These are phyloP conservation scores for Garra rufa DNA, from an alignment of 2,113 vertebrate species.

Conservation along the genomic window DNA sequence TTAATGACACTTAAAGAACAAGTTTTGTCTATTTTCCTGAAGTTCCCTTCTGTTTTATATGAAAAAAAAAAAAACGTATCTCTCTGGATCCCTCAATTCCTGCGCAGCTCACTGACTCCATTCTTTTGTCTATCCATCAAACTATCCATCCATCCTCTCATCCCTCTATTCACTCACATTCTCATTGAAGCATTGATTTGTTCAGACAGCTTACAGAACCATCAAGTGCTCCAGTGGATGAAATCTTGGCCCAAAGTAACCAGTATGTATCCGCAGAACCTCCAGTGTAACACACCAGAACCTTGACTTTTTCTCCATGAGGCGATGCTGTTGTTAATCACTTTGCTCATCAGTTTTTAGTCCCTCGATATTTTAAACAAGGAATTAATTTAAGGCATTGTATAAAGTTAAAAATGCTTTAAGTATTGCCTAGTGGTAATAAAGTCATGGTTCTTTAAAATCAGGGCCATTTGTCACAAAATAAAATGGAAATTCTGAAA, in stretches of 20 bases:
- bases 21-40: not conserved
- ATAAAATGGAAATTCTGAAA: constrained; percentile 4
- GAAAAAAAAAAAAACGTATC: not conserved
- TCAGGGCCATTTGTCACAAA: constrained; percentile 36
- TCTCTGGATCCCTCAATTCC: not conserved
- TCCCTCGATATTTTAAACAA: not conserved
- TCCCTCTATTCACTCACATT: constrained; percentile 63
- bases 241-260: constrained; percentile 82
- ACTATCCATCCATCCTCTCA: constrained; percentile 58
- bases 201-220: constrained; percentile 83
- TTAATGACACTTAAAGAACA: not conserved
- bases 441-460: constrained; percentile 35
- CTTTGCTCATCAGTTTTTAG: not conserved
- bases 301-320: constrained; percentile 49
- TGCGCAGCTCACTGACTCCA: constrained; percentile 10
- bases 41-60: not conserved
- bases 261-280: constrained; percentile 79
- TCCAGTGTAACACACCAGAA: constrained; percentile 56
- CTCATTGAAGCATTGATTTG: constrained; percentile 79
- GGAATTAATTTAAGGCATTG: not conserved
- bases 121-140: constrained; percentile 45
- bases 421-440: not conserved
- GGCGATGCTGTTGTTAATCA: not conserved
- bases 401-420: not conserved
- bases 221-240: constrained; percentile 85